Evolutionary conservation across 2,797 vertebrate genomes (phyloP), one percentile per base, ranked within the genome.

Genomic region (Thamnophis elegans): DNA sequence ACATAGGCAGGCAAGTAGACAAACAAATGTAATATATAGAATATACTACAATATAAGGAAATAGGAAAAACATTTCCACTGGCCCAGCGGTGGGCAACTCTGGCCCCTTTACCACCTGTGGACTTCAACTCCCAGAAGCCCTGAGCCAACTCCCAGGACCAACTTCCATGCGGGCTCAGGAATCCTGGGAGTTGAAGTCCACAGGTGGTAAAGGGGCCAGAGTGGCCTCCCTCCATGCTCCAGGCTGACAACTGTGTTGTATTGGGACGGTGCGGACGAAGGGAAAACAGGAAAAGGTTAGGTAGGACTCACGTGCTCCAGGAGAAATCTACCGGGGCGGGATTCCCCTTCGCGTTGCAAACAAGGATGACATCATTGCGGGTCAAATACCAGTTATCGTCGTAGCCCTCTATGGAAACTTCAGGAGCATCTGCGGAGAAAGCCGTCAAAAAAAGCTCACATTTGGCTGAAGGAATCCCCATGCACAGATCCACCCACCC

Each of bases 311-410:
- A 99, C 99, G 97, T 97, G 97, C 95, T 98, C 99, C 99, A 99
- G 22, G 10, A 91, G 68, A 98, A 96, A 0, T 93, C 91, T 0
- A 89, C 90, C 0, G 98, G 98, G 8, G 93, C 1, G 0, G 99
- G 99, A 94, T 99, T 99, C 87, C 97, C 98, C 0, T 82, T 95
- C 7, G 97, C 98, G 0, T 97, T 94, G 93, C 99, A 99, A 92
- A 88, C 97, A 92, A 99, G 97, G 20, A 59, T 58, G 26, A 96
- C 98, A n/a, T 98, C 98, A 0, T 96, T 98, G 7, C 98, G 98
- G 88, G 98, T 98, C 0, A 98, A 11, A 90, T 98, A 98, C 99
- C 98, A 99, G 95, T 99, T 98, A 93, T 98, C 97, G 86, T 99
- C 98, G 11, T 99, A 99, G 88, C 98, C 98, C 0, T 95, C 94